These are phyloP conservation scores for Thomomys bottae DNA, from an alignment of 2,113 vertebrate genomes.

Conservation along the genomic window DNA sequence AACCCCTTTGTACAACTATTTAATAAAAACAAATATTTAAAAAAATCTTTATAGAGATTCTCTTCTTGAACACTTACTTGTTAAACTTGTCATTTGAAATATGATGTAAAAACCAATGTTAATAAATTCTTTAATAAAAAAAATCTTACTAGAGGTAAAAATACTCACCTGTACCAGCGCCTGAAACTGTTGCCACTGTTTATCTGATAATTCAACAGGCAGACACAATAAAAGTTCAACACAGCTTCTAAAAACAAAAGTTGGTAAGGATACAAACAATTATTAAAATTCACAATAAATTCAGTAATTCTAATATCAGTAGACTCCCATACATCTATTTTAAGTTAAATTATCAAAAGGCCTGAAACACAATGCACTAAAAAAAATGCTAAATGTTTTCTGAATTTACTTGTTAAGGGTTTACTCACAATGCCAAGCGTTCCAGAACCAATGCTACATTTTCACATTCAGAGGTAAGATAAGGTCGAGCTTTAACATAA, in stretches of 20 bases:
- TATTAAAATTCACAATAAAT: constrained; percentile 65
- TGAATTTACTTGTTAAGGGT: constrained; percentile 56
- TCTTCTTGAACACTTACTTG: too few relatives aligned
- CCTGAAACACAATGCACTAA: background rate
- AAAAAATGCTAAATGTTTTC: constrained; percentile 49
- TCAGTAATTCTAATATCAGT: constrained; percentile 21
- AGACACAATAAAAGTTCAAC: constrained; percentile 94
- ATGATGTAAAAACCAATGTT: too few relatives aligned
- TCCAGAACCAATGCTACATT: constrained; percentile 94
- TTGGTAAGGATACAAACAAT: constrained; percentile 31
- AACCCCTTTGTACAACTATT: too few relatives aligned
- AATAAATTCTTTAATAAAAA: too few relatives aligned
- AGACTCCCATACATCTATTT: constrained; percentile 19
- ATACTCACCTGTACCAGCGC: constrained; percentile 92
- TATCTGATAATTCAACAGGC: constrained; percentile 91
- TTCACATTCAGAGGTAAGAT: constrained; percentile 93
- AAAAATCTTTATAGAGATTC: background rate
- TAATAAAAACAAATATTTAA: too few relatives aligned
- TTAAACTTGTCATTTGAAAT: too few relatives aligned
- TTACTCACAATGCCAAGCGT: constrained; percentile 95
- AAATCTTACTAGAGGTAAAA: constrained; percentile 1
- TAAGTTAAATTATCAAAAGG: constrained; percentile 48
- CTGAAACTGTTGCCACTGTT: constrained; percentile 92
- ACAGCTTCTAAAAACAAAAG: constrained; percentile 91
- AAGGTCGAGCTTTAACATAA: constrained; percentile 91